Conservation (phyloP, 2,113 vertebrate species). For the Sorex araneus region DNA sequence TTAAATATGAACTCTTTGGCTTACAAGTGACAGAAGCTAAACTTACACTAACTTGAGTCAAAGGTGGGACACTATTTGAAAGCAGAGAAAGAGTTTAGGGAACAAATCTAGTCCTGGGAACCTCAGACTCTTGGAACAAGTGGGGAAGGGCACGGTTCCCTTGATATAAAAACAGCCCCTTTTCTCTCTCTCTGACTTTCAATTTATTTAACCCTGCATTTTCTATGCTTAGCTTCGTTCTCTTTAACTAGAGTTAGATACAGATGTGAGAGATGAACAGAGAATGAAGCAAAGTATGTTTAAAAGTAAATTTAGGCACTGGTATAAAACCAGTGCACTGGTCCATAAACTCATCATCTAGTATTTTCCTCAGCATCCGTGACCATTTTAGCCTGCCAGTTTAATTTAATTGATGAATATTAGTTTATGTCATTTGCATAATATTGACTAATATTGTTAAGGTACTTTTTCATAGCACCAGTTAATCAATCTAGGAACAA, state of each 20-base stretch:
- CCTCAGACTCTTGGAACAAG: neutral
- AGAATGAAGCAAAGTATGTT: neutral
- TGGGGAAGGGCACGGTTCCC: neutral
- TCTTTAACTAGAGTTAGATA: neutral
- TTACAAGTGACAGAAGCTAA: constrained; percentile 22
- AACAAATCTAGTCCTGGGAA: neutral
- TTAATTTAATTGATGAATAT: neutral
- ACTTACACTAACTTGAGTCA: constrained; percentile 4
- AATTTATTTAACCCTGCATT: neutral
- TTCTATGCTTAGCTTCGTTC: neutral
- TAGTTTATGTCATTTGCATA: constrained; percentile 36
- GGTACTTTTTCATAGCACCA: neutral
- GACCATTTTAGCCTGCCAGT: neutral
- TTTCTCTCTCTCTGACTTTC: constrained; percentile 14
- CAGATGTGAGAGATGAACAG: neutral
- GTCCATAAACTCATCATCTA: neutral
- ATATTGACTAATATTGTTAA: constrained; percentile 6
- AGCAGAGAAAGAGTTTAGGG: constrained; percentile 1
- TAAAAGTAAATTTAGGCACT: neutral
- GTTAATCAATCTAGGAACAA: constrained; percentile 17
- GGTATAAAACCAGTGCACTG: neutral
- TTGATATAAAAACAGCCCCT: neutral
- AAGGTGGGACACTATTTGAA: neutral
- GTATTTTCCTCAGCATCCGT: neutral
- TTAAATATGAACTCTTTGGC: neutral